Conservation (phyloP, 2,797 vertebrate genomes). For the Microctenopoma lineatum region DNA sequence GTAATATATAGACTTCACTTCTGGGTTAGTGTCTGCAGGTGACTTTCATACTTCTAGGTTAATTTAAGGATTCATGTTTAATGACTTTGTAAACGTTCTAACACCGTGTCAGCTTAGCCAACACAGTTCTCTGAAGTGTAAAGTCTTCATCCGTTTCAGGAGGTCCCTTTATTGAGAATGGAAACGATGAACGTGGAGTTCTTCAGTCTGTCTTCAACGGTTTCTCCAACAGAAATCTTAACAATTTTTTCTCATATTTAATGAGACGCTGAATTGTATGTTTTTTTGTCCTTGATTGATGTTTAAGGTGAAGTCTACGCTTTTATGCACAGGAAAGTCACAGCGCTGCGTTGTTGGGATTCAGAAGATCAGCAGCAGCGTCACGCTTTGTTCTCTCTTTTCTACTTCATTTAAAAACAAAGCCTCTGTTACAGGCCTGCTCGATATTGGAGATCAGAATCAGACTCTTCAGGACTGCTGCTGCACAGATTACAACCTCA, state of each 20-base stretch:
- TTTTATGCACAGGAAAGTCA: not conserved
- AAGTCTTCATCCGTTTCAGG: constrained; percentile 1
- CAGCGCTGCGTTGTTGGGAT: not conserved
- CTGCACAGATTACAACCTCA: not conserved
- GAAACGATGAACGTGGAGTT: constrained; percentile 2
- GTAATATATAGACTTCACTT: constrained; percentile 35
- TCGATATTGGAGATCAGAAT: not conserved
- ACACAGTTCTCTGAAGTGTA: not conserved
- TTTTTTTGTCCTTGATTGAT: not conserved
- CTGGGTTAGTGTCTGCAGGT: constrained; percentile 12
- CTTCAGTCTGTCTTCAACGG: constrained; percentile 8
- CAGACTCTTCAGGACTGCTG: constrained; percentile 10
- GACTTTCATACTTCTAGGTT: constrained; percentile 22
- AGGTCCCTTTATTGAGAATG: constrained; percentile 1
- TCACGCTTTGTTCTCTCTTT: too few relatives aligned
- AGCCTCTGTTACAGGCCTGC: not conserved
- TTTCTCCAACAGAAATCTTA: not conserved
- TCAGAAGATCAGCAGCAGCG: too few relatives aligned
- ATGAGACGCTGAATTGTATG: not conserved
- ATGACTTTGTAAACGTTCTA: constrained; percentile 16
- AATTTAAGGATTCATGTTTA: constrained; percentile 16
- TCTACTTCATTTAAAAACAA: constrained; percentile 3
- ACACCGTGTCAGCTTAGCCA: not conserved
- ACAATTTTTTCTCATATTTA: constrained; percentile 14
- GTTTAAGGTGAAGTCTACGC: not conserved